phyloP scores from a whole-genome alignment of 2,888 invertebrate species.

The Lycaena phlaeas region DNA sequence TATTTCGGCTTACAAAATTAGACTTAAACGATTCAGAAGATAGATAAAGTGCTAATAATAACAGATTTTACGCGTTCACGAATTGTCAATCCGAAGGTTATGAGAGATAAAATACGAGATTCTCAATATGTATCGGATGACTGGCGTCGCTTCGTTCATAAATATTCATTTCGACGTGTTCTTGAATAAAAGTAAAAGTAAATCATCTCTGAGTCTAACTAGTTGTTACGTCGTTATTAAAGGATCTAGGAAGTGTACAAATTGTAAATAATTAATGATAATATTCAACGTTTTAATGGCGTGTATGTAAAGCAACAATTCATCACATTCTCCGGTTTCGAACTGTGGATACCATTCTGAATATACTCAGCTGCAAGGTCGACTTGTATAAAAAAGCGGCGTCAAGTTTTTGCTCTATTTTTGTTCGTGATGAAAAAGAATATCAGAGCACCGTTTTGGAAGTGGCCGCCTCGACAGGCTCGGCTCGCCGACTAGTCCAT shows the following conservation, averaged over 20 bases:
- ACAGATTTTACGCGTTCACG: constrained; percentile 33
- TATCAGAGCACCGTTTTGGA: constrained; percentile 66
- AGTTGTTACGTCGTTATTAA: constrained; percentile 25
- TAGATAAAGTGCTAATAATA: no score
- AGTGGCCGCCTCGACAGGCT: constrained; percentile 32
- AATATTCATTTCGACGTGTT: constrained; percentile 47
- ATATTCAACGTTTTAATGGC: constrained; percentile 25
- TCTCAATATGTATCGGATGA: constrained; percentile 15
- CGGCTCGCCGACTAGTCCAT: constrained; percentile 48
- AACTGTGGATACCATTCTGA: constrained; percentile 59
- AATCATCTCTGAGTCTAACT: constrained; percentile 26
- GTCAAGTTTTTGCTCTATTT: constrained; percentile 65
- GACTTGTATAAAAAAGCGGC: constrained; percentile 53
- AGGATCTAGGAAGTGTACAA: constrained; percentile 13
- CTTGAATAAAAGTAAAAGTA: constrained; percentile 66
- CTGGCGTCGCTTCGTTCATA: constrained; percentile 48
- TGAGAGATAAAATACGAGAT: constrained; percentile 17
- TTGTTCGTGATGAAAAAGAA: constrained; percentile 59
- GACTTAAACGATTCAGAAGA: no score
- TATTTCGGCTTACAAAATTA: no score
- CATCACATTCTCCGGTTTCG: constrained; percentile 57
- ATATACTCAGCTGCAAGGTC: constrained; percentile 64
- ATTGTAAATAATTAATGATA: constrained; percentile 37
- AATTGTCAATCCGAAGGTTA: constrained; percentile 24
- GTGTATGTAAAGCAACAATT: constrained; percentile 29